Conservation (phyloP, 2,888 invertebrate species). For the Doris montereyensis region DNA sequence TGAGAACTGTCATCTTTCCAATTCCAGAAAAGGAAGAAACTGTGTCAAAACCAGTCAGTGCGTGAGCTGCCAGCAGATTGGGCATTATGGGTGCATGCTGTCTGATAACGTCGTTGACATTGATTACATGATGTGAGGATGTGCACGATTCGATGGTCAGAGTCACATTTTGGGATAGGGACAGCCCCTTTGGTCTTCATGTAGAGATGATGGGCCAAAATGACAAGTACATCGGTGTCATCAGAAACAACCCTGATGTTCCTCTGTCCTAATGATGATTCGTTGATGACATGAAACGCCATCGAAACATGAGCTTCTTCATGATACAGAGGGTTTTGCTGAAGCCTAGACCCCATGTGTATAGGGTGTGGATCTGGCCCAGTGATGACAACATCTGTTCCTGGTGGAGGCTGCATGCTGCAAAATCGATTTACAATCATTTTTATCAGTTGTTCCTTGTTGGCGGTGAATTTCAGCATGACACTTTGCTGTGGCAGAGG, state of each 20-base stretch:
- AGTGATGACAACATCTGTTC: background rate
- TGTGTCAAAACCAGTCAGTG: constrained; percentile 1
- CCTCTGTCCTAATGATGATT: background rate
- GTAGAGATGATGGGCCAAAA: background rate
- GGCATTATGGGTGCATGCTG: background rate
- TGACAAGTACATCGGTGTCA: background rate
- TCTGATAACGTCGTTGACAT: no score
- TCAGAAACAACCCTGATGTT: background rate
- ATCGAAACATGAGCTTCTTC: constrained; percentile 6
- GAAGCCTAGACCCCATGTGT: background rate
- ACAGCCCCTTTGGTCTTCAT: background rate
- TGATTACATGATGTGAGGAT: background rate
- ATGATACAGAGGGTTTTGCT: background rate
- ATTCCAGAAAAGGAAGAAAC: constrained; percentile 4
- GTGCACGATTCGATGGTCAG: constrained; percentile 9
- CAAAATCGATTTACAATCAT: constrained; percentile 9
- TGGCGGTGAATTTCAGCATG: background rate
- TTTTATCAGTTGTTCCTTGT: constrained; percentile 3
- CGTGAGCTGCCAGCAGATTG: constrained; percentile 4
- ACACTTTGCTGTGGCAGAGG: constrained; percentile 5
- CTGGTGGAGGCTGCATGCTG: background rate
- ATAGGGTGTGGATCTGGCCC: constrained; percentile 1
- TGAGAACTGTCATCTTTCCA: background rate
- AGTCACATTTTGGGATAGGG: no score
- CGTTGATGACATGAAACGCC: background rate